A percentile compares a stretch with the other conserved stretches of the same genome.
phyloP scores from a whole-genome alignment of 2,888 invertebrate species.

The Griposia aprilina region DNA sequence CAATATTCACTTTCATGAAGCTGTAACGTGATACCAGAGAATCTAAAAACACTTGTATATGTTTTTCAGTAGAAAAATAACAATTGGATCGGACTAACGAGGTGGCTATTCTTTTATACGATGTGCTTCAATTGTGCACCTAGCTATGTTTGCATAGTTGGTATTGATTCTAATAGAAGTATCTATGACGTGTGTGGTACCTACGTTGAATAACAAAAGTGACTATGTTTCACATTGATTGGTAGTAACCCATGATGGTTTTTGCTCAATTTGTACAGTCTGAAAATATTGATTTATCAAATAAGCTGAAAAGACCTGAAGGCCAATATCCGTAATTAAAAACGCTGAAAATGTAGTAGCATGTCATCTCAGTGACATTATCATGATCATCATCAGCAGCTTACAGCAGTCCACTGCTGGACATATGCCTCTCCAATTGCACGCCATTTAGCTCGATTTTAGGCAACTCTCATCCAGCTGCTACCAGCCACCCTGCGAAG shows the following conservation, averaged over 20 bases:
- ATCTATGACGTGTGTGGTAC: background rate
- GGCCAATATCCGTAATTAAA: too few relatives aligned
- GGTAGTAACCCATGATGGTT: background rate
- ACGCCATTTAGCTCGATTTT: too few relatives aligned
- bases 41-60: background rate
- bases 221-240: background rate
- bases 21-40: background rate
- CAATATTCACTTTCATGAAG: background rate
- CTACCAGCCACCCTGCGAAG: too few relatives aligned
- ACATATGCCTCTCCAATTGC: too few relatives aligned
- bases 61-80: background rate
- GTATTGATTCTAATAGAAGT: background rate
- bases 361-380: too few relatives aligned
- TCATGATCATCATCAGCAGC: too few relatives aligned
- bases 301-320: too few relatives aligned
- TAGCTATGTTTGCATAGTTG: conserved; percentile 10
- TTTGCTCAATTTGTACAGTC: too few relatives aligned
- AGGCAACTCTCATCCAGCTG: too few relatives aligned
- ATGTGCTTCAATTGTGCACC: background rate
- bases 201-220: background rate
- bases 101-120: background rate
- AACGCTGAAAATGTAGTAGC: too few relatives aligned
- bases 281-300: too few relatives aligned
- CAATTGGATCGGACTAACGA: conserved; percentile 24
- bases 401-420: too few relatives aligned